phyloP scores from a whole-genome alignment of 2,797 vertebrate species.

The Pyrrhura leucotis region DNA sequence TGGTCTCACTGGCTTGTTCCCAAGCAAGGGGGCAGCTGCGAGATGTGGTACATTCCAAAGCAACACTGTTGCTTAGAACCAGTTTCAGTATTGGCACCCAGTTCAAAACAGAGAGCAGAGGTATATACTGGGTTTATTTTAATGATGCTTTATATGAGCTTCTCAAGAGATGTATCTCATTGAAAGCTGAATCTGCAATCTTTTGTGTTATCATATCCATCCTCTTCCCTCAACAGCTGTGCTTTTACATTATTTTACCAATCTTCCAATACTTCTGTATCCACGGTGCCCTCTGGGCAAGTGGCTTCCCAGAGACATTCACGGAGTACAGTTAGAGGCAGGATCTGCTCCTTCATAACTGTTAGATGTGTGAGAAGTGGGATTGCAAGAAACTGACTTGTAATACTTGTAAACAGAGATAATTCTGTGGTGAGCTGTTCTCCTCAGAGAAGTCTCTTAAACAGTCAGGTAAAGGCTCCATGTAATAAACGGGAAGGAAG shows the following conservation, averaged over 20 bases:
- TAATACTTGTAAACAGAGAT: neutral
- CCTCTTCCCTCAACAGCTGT: neutral
- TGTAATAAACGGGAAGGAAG: neutral
- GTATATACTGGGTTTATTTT: neutral
- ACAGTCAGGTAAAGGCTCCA: neutral
- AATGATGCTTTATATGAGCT: neutral
- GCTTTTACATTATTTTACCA: neutral
- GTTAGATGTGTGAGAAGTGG: neutral
- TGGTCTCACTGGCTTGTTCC: neutral
- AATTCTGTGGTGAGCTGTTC: neutral
- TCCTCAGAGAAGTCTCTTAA: neutral
- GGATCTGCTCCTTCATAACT: neutral
- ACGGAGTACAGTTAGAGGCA: neutral
- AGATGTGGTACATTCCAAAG: neutral
- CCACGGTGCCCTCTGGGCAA: neutral
- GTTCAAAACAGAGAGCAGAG: neutral
- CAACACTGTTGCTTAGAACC: accelerated
- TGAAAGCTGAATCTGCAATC: neutral
- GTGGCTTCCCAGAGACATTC: neutral
- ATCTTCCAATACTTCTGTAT: neutral
- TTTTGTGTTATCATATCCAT: neutral
- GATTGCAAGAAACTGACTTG: neutral
- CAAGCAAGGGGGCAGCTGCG: accelerated
- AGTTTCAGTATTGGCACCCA: neutral
- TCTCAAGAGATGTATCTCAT: neutral